phyloP scores from a whole-genome alignment of 2,113 vertebrate genomes.

The Thunnus thynnus region DNA sequence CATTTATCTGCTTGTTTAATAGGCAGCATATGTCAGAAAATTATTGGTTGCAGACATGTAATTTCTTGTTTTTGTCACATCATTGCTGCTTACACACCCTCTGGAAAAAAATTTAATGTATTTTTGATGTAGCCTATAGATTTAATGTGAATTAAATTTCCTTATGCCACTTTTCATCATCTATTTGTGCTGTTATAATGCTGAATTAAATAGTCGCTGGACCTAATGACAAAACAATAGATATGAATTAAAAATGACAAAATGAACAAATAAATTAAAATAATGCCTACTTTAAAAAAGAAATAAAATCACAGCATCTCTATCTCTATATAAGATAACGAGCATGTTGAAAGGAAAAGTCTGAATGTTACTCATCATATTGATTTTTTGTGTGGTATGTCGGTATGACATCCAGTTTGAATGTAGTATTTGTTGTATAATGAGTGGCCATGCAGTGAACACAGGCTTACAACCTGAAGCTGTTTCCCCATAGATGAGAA shows the following conservation, averaged over 20 bases:
- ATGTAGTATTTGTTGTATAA: neutral
- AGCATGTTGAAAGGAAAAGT: neutral
- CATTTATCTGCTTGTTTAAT: neutral
- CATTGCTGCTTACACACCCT: neutral
- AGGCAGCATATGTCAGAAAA: neutral
- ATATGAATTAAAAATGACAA: too few relatives aligned
- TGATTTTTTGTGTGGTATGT: neutral
- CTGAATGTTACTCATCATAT: neutral
- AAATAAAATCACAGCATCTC: too few relatives aligned
- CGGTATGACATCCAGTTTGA: neutral
- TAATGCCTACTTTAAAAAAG: neutral
- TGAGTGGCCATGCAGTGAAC: constrained; percentile 10
- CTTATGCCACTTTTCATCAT: neutral
- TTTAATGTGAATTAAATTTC: neutral
- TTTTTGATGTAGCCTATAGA: neutral
- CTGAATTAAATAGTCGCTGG: neutral
- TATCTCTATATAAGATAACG: neutral
- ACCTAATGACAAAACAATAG: neutral
- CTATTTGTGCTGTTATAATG: neutral
- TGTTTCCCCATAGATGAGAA: constrained; percentile 23
- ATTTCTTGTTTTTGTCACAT: neutral
- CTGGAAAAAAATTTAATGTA: neutral
- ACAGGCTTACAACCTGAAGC: neutral
- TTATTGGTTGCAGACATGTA: neutral
- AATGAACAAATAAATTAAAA: neutral